A percentile compares a stretch with the other conserved stretches of the same genome.
These are phyloP conservation scores for Panulirus ornatus DNA, from an alignment of 1,140 invertebrate species.

Conservation along the genomic window DNA sequence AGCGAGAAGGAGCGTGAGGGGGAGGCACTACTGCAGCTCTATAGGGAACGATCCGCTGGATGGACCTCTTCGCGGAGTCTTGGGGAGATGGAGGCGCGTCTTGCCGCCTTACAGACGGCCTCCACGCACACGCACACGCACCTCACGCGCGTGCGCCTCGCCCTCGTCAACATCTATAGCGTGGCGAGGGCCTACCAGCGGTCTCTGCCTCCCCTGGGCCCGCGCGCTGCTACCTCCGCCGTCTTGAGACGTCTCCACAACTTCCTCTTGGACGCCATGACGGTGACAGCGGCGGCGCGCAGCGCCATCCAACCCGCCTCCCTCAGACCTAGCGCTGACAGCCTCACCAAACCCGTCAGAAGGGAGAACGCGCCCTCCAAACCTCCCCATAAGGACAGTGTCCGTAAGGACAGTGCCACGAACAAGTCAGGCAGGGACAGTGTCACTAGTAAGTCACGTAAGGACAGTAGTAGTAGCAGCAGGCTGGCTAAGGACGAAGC, in stretches of 20 bases:
- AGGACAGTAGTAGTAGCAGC: too few relatives aligned
- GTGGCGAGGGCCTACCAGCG: slow-evolving; percentile 65
- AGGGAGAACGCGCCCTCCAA: not conserved
- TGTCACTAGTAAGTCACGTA: not conserved
- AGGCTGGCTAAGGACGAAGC: not conserved
- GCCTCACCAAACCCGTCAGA: slow-evolving; percentile 12
- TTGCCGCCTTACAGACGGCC: slow-evolving; percentile 62
- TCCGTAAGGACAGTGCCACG: not conserved
- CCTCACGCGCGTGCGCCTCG: slow-evolving; percentile 63
- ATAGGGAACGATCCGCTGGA: slow-evolving; percentile 50
- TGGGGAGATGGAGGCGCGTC: slow-evolving; percentile 66
- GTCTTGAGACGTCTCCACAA: slow-evolving; percentile 62
- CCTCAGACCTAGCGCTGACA: slow-evolving; percentile 57
- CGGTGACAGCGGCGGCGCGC: slow-evolving; percentile 53
- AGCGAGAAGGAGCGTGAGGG: slow-evolving; percentile 70
- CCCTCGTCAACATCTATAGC: slow-evolving; percentile 70
- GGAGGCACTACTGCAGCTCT: slow-evolving; percentile 52
- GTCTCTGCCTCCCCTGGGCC: slow-evolving; percentile 59
- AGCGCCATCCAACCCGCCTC: slow-evolving; percentile 54
- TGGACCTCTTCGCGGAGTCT: slow-evolving; percentile 56
- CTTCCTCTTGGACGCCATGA: slow-evolving; percentile 67
- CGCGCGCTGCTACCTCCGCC: slow-evolving; percentile 28
- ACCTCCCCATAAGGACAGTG: not conserved
- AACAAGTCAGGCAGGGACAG: not conserved
- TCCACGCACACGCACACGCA: slow-evolving; percentile 69